A percentile compares a stretch with the other conserved stretches of the same genome.
Conservation (phyloP, 35 echinoderm and acorn worm genomes). For the Heliocidaris tuberculata region DNA sequence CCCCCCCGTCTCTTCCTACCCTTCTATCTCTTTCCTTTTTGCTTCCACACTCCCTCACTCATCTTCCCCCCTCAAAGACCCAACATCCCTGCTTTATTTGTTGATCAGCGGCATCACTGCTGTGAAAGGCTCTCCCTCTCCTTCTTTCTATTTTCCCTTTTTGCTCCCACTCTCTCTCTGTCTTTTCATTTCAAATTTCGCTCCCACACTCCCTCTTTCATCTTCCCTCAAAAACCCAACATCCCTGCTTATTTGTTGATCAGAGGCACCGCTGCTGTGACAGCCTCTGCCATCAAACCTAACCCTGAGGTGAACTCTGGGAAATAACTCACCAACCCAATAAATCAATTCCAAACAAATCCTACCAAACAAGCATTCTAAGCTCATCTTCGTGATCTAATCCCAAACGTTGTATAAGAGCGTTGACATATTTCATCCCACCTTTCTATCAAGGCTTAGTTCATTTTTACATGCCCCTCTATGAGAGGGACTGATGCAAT, state of each 20-base stretch:
- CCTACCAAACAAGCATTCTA: slow-evolving; percentile 3
- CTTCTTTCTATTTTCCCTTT: background rate
- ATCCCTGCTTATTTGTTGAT: slow-evolving; percentile 3
- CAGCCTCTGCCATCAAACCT: background rate
- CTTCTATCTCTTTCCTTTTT: background rate
- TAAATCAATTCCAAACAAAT: background rate
- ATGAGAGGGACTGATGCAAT: background rate
- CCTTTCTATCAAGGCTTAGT: background rate
- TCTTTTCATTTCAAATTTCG: background rate
- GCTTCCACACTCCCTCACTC: background rate
- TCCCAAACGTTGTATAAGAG: background rate
- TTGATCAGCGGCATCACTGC: background rate
- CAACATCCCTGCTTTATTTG: background rate
- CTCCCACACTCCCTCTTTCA: background rate
- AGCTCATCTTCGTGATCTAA: background rate
- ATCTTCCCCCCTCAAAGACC: background rate
- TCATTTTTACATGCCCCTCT: background rate
- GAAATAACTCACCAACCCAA: background rate
- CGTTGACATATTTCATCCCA: background rate
- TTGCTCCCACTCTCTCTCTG: background rate
- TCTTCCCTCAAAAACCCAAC: background rate
- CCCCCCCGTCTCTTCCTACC: background rate
- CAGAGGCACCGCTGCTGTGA: background rate
- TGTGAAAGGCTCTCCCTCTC: background rate
- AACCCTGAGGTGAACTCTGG: background rate